A percentile compares a stretch with the other conserved stretches of the same genome.
These are phyloP conservation scores for Tetrax tetrax DNA, from an alignment of 2,113 vertebrate species.

Conservation along the genomic window DNA sequence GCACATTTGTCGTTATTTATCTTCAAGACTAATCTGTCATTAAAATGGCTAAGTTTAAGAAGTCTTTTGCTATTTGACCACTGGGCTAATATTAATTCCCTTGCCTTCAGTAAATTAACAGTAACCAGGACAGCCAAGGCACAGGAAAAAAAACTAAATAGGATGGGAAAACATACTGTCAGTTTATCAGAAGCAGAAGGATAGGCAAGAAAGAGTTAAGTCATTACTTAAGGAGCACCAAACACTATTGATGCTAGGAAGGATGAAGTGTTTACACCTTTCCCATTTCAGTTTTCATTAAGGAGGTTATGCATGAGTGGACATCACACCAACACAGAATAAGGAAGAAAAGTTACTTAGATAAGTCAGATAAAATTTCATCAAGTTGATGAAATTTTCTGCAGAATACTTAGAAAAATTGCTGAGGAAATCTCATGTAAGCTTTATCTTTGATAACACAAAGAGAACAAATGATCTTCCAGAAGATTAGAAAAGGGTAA, in stretches of 20 bases:
- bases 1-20: not conserved
- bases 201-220: not conserved
- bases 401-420: not conserved
- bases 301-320: not conserved
- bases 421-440: not conserved
- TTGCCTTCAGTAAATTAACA: not conserved
- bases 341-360: not conserved
- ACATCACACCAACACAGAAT: not conserved
- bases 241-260: not conserved
- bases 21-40: not conserved
- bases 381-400: not conserved
- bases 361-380: not conserved
- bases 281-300: not conserved
- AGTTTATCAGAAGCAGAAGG: not conserved
- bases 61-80: not conserved
- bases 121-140: not conserved
- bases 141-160: not conserved
- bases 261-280: not conserved
- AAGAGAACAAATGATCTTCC: not conserved
- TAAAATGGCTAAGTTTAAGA: not conserved
- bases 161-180: not conserved
- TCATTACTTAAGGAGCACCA: not conserved
- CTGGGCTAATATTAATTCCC: not conserved
- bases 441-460: not conserved
- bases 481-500: not conserved